Conservation (phyloP, 37 sponge, comb jelly and placozoan species). For the Spongilla lacustris region DNA sequence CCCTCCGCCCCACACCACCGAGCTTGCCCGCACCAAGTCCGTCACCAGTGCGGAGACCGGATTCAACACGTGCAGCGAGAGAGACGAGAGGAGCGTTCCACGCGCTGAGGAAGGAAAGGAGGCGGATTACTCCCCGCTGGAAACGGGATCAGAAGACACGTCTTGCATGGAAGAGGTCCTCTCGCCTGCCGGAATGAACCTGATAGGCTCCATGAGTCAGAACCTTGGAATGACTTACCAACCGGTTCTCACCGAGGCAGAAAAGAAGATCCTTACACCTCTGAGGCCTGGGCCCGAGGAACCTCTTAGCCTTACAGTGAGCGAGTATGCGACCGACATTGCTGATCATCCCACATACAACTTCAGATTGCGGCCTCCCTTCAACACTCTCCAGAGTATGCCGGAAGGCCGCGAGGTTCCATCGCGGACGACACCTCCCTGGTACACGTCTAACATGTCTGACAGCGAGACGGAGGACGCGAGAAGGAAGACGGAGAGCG, state of each 20-base stretch:
- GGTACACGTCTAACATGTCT: slow-evolving; percentile 43
- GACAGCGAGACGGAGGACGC: background rate
- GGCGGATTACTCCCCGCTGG: slow-evolving; percentile 31
- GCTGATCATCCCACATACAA: background rate
- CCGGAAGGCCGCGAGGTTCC: background rate
- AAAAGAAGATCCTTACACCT: slow-evolving; percentile 48
- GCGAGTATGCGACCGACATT: slow-evolving; percentile 6
- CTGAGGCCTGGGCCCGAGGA: slow-evolving; percentile 18
- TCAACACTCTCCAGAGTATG: background rate
- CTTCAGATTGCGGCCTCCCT: slow-evolving; percentile 16
- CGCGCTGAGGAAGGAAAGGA: slow-evolving; percentile 27
- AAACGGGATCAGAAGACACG: slow-evolving; percentile 61
- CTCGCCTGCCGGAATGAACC: slow-evolving; percentile 29
- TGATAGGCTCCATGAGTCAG: slow-evolving; percentile 34
- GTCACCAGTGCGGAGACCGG: slow-evolving; percentile 66
- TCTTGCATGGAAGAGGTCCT: slow-evolving; percentile 38
- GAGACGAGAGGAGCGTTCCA: slow-evolving; percentile 14
- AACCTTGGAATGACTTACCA: background rate
- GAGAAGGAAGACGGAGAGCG: background rate
- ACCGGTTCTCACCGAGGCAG: slow-evolving; percentile 47
- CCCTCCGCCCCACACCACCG: background rate
- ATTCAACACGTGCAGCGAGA: slow-evolving; percentile 60
- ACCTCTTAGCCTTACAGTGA: slow-evolving; percentile 29
- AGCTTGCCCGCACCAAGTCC: slow-evolving; percentile 30
- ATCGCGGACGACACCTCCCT: slow-evolving; percentile 14